These are phyloP conservation scores for Cyphomyrus plagiostoma DNA, from an alignment of 2,113 vertebrate genomes.

Conservation along the genomic window DNA sequence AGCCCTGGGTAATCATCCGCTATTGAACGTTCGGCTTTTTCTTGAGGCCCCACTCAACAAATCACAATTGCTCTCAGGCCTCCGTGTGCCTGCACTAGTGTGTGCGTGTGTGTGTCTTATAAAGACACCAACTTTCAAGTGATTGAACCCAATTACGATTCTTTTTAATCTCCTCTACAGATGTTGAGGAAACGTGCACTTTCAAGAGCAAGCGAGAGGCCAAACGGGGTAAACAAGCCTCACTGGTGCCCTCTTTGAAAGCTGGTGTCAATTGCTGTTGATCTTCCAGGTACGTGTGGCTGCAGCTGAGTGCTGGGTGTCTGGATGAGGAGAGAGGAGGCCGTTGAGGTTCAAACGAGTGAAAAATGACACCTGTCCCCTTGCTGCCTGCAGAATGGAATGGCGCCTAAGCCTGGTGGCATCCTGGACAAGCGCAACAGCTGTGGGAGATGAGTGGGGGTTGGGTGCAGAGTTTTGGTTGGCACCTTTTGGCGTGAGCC, in stretches of 20 bases:
- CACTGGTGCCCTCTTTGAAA: constrained; percentile 32
- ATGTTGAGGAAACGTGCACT: constrained; percentile 35
- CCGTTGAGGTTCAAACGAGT: constrained; percentile 44
- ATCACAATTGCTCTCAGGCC: neutral
- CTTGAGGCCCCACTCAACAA: constrained; percentile 11
- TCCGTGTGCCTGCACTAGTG: neutral
- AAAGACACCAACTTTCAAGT: constrained; percentile 26
- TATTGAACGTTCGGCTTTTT: neutral
- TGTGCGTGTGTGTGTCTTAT: constrained; percentile 17
- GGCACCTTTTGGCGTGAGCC: constrained; percentile 29
- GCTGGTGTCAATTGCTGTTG: constrained; percentile 42
- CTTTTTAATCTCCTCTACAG: constrained; percentile 46
- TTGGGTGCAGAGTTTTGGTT: constrained; percentile 22
- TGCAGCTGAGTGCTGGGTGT: constrained; percentile 38
- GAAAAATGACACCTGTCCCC: constrained; percentile 39
- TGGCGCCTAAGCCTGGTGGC: constrained; percentile 23
- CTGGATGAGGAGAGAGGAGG: constrained; percentile 38
- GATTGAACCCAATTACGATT: constrained; percentile 42
- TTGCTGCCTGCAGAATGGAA: constrained; percentile 27
- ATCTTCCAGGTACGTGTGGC: constrained; percentile 35
- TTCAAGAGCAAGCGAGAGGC: constrained; percentile 30
- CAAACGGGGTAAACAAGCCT: constrained; percentile 47
- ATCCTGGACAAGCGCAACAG: constrained; percentile 27
- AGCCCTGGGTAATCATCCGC: neutral
- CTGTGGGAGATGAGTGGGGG: constrained; percentile 25